Conservation (phyloP, 2,888 invertebrate species). For the Phorcus lineatus region DNA sequence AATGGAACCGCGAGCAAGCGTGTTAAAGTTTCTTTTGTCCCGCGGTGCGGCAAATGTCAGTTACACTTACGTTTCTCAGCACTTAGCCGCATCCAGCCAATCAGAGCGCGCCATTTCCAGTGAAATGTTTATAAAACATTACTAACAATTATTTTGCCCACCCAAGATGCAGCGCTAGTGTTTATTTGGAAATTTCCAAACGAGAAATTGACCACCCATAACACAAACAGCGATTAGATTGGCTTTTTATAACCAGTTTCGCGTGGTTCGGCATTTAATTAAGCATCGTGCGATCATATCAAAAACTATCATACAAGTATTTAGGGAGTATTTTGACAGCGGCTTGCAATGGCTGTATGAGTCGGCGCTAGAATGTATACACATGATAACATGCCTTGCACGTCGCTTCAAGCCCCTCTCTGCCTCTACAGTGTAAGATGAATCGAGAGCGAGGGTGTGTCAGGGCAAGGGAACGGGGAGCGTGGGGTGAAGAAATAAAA, state of each 20-base stretch:
- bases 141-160: constrained; percentile 60
- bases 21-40: constrained; percentile 49
- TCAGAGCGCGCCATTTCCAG: constrained; percentile 33
- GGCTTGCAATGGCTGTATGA: constrained; percentile 20
- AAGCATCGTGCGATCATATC: constrained; percentile 39
- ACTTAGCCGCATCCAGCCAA: constrained; percentile 42
- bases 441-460: neutral
- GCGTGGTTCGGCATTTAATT: constrained; percentile 49
- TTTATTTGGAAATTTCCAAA: constrained; percentile 67
- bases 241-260: constrained; percentile 42
- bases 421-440: neutral
- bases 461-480: neutral
- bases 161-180: constrained; percentile 51
- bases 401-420: neutral
- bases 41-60: constrained; percentile 37
- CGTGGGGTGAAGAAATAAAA: neutral
- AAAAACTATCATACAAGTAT: constrained; percentile 41
- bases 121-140: constrained; percentile 57
- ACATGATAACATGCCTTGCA: neutral
- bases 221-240: constrained; percentile 59
- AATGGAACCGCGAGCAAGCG: constrained; percentile 51
- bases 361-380: neutral
- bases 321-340: constrained; percentile 46
- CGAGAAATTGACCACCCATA: constrained; percentile 68
- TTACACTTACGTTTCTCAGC: constrained; percentile 34